These are phyloP conservation scores for Tetragnatha versicolor DNA, from an alignment of 1,140 invertebrate species.

Conservation along the genomic window DNA sequence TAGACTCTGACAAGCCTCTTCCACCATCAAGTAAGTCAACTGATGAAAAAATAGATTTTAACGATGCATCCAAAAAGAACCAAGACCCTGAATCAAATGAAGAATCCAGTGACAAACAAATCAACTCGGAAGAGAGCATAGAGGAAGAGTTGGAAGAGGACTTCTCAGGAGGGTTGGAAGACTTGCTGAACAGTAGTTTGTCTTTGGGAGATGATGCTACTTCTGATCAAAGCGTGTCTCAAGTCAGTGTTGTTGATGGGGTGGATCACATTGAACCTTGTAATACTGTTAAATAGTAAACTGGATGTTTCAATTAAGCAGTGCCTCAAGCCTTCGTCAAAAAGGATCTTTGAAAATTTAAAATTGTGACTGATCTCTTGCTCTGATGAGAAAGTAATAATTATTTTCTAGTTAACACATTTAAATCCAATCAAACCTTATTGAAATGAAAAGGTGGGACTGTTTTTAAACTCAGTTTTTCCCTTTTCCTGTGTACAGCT, in stretches of 20 bases:
- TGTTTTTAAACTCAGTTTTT: no score
- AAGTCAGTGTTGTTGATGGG: constrained; percentile 36
- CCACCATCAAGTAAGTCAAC: neutral
- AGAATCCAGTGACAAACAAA: constrained; percentile 23
- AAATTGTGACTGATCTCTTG: no score
- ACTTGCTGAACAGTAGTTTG: constrained; percentile 51
- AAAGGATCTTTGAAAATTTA: no score
- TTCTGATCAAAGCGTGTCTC: constrained; percentile 46
- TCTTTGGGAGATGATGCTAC: constrained; percentile 46
- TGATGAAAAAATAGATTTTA: neutral
- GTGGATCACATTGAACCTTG: constrained; percentile 43
- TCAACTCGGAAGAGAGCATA: constrained; percentile 48
- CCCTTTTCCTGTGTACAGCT: no score
- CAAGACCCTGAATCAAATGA: constrained; percentile 17
- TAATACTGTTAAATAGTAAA: constrained; percentile 1
- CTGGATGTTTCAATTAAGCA: no score
- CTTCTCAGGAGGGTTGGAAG: constrained; percentile 44
- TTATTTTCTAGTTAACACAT: no score
- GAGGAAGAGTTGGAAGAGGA: constrained; percentile 53
- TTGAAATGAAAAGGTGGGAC: no score
- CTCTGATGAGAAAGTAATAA: no score
- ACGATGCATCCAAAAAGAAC: constrained; percentile 3
- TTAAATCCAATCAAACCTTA: no score
- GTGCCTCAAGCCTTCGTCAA: no score
- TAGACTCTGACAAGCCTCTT: neutral